Conservation (phyloP, 2,797 vertebrate species). For the Loriculus beryllinus region DNA sequence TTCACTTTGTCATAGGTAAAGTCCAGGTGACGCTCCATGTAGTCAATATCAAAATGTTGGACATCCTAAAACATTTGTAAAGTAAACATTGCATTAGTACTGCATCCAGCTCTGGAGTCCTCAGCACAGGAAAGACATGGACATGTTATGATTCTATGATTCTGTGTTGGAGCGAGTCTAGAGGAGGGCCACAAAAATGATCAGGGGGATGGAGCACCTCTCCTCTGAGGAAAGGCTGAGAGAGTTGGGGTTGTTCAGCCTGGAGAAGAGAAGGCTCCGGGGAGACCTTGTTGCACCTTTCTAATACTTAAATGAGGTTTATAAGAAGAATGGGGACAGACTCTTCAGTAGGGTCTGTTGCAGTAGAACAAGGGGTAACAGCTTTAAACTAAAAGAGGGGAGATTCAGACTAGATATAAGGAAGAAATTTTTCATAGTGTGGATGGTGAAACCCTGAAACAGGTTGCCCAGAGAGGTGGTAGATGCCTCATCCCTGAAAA, state of each 20-base stretch:
- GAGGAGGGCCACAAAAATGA: background rate
- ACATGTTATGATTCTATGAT: no score
- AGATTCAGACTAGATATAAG: background rate
- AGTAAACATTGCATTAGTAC: background rate
- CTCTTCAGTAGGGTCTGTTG: background rate
- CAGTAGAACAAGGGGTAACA: accelerated
- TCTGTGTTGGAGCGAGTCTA: background rate
- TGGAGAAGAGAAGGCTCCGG: background rate
- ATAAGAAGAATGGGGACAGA: background rate
- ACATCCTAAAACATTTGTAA: conserved; percentile 52
- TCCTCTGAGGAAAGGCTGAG: background rate
- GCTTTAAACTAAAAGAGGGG: background rate
- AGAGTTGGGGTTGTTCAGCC: background rate
- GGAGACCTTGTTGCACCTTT: background rate
- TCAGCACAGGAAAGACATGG: background rate
- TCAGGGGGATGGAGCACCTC: background rate
- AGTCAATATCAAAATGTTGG: conserved; percentile 60
- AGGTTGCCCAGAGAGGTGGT: background rate
- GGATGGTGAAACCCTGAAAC: background rate
- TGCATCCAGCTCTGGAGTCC: background rate
- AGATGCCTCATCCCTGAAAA: background rate
- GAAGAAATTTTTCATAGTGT: background rate
- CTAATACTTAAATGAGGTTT: background rate
- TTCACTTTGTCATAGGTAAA: conserved; percentile 65
- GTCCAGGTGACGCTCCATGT: conserved; percentile 56